A percentile compares a stretch with the other conserved stretches of the same genome.
Conservation (phyloP, 2,888 invertebrate genomes). For the Hypolimnas misippus region DNA sequence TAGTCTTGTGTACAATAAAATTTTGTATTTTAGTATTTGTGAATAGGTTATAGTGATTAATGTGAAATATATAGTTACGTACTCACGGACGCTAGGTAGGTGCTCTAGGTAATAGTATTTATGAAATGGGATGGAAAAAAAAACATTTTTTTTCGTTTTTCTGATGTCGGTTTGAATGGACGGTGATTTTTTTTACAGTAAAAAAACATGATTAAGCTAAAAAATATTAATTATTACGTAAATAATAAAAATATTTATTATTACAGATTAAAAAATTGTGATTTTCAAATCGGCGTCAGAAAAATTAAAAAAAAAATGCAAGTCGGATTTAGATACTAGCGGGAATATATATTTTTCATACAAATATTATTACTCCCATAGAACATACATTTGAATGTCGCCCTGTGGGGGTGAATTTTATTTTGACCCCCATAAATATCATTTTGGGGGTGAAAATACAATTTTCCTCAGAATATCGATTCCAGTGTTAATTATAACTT, state of each 20-base stretch:
- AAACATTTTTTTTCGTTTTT: constrained; percentile 15
- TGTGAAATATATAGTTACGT: constrained; percentile 21
- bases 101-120: constrained; percentile 47
- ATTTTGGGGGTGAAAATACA: background rate
- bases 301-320: background rate
- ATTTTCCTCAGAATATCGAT: background rate
- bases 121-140: constrained; percentile 31
- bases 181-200: background rate
- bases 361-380: background rate
- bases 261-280: background rate
- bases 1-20: constrained; percentile 33
- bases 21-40: constrained; percentile 38
- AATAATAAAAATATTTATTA: background rate
- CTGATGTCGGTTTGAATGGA: background rate
- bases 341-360: constrained; percentile 35
- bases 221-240: background rate
- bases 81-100: constrained; percentile 44
- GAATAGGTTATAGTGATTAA: constrained; percentile 37
- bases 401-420: background rate
- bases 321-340: constrained; percentile 33
- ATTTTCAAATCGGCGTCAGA: constrained; percentile 4
- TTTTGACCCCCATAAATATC: background rate
- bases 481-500: background rate
- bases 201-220: no score
- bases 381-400: background rate